phyloP scores from a whole-genome alignment of 2,113 vertebrate species.

The Catagonus wagneri region DNA sequence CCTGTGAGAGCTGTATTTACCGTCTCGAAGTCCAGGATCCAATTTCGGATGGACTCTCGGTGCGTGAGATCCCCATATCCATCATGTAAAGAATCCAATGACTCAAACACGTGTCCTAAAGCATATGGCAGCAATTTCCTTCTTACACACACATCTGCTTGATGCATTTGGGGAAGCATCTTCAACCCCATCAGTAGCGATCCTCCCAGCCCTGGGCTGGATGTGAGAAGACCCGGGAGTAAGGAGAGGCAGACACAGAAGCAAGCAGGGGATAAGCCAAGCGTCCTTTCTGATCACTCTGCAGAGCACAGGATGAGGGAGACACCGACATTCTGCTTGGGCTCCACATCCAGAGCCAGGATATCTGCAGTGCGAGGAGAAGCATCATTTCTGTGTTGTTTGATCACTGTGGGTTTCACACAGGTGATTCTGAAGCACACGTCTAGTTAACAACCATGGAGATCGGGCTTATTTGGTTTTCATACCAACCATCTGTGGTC shows the following conservation, averaged over 20 bases:
- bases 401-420: background rate
- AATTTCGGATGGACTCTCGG: background rate
- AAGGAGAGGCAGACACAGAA: background rate
- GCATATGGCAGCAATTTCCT: background rate
- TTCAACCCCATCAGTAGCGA: background rate
- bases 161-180: background rate
- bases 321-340: background rate
- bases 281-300: background rate
- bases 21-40: background rate
- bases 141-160: background rate
- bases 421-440: background rate
- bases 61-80: background rate
- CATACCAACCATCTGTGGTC: background rate
- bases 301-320: background rate
- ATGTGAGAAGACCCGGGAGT: background rate
- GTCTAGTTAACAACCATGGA: background rate
- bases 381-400: background rate
- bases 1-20: background rate
- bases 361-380: background rate
- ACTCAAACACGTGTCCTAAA: background rate
- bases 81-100: background rate
- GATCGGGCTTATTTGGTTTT: background rate
- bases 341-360: background rate
- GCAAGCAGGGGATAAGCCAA: background rate
- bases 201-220: background rate